A percentile compares a stretch with the other conserved stretches of the same genome.
Evolutionary conservation across 2,888 invertebrate species (phyloP).

Genomic region (Drosophila engyochracea): DNA sequence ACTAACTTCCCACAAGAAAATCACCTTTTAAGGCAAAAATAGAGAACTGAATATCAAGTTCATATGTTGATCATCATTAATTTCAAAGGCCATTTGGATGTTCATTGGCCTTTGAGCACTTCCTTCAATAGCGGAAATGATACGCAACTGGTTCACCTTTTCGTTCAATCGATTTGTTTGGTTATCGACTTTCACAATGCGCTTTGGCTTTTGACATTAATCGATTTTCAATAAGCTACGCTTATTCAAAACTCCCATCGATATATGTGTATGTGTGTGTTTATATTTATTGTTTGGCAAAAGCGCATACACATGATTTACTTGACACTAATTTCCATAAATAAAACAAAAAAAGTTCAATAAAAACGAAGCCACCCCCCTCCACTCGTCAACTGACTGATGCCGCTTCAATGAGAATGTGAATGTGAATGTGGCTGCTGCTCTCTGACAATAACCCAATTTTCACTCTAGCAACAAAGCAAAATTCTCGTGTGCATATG

Average conservation of each 20-base stretch:
- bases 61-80: constrained; percentile 31
- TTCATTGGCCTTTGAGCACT: constrained; percentile 73
- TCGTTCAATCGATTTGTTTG: constrained; percentile 31
- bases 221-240: constrained; percentile 55
- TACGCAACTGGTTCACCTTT: constrained; percentile 59
- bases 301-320: constrained; percentile 76
- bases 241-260: constrained; percentile 52
- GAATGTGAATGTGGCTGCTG: constrained; percentile 37
- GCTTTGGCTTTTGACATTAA: constrained; percentile 24
- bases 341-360: constrained; percentile 73
- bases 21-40: constrained; percentile 34
- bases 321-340: constrained; percentile 82
- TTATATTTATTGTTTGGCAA: constrained; percentile 27
- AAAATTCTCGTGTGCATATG: constrained; percentile 26
- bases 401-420: constrained; percentile 50
- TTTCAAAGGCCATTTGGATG: constrained; percentile 64
- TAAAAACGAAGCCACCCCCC: constrained; percentile 42
- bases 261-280: constrained; percentile 1
- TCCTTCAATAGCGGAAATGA: constrained; percentile 57
- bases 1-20: constrained; percentile 27
- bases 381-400: not conserved
- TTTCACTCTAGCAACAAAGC: constrained; percentile 68
- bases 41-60: constrained; percentile 23
- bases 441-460: constrained; percentile 78
- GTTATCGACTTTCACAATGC: constrained; percentile 62